A percentile compares a stretch with the other conserved stretches of the same genome.
Conservation (phyloP, 2,888 invertebrate species). For the Drosophila setosimentum region DNA sequence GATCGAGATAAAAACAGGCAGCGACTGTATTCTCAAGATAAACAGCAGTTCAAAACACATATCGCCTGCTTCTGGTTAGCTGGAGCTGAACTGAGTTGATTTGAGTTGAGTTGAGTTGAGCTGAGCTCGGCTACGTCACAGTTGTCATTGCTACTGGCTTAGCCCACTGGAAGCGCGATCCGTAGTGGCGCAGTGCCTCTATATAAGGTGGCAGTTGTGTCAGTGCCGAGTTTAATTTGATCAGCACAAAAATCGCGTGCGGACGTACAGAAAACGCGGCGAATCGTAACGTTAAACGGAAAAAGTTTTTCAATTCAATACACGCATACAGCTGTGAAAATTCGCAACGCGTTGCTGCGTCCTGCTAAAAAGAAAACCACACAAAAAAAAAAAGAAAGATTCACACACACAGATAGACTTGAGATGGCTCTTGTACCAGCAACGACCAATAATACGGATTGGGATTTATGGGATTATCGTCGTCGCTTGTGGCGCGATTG, state of each 20-base stretch:
- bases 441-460: constrained; percentile 74
- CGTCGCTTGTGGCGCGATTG: constrained; percentile 84
- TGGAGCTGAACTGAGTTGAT: constrained; percentile 10
- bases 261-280: constrained; percentile 72
- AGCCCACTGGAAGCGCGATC: constrained; percentile 52
- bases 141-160: constrained; percentile 60
- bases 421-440: constrained; percentile 83
- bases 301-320: constrained; percentile 35
- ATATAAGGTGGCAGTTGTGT: constrained; percentile 80
- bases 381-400: neutral
- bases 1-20: constrained; percentile 23
- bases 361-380: constrained; percentile 40
- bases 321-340: constrained; percentile 31
- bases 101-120: constrained; percentile 2
- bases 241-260: constrained; percentile 80
- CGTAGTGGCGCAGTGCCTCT: constrained; percentile 43
- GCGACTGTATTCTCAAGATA: constrained; percentile 40
- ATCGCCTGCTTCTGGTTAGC: constrained; percentile 20
- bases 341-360: constrained; percentile 68
- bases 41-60: constrained; percentile 31
- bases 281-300: constrained; percentile 50
- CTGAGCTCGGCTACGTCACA: constrained; percentile 56
- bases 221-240: constrained; percentile 83
- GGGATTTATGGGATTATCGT: constrained; percentile 84
- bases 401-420: constrained; percentile 26